phyloP scores from a whole-genome alignment of 1,140 invertebrate species.

The Harpegnathos saltator region DNA sequence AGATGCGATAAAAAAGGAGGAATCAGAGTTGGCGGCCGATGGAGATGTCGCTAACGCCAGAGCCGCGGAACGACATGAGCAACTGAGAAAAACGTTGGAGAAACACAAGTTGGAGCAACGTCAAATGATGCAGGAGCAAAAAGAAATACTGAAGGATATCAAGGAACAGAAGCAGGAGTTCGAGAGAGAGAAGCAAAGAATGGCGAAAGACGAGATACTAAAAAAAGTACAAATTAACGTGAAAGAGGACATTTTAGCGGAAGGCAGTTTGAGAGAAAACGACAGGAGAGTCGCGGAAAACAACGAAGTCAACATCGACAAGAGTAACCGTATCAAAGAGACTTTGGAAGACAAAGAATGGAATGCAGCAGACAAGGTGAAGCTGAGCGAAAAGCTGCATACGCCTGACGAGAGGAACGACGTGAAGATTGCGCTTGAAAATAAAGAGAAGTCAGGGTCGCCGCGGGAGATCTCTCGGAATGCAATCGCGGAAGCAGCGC shows the following conservation, averaged over 20 bases:
- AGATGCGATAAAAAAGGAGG: constrained; percentile 85
- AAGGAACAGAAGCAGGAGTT: constrained; percentile 86
- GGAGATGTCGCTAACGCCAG: constrained; percentile 72
- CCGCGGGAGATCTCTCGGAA: constrained; percentile 22
- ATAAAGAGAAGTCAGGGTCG: not conserved
- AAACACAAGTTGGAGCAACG: constrained; percentile 87
- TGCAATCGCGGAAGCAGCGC: constrained; percentile 12
- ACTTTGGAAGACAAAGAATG: not conserved
- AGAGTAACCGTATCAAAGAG: constrained; percentile 28
- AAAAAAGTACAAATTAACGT: constrained; percentile 13
- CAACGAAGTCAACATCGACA: constrained; percentile 2
- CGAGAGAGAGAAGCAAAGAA: constrained; percentile 80
- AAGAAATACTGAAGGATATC: constrained; percentile 87
- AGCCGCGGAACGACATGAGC: constrained; percentile 81
- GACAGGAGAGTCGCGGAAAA: not conserved
- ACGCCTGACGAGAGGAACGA: constrained; percentile 4
- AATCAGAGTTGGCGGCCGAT: constrained; percentile 83
- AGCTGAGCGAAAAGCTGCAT: constrained; percentile 24
- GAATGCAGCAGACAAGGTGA: not conserved
- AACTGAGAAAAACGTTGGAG: constrained; percentile 87
- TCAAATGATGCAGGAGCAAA: constrained; percentile 87
- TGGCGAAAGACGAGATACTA: constrained; percentile 38
- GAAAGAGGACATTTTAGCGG: not conserved
- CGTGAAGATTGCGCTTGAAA: not conserved
- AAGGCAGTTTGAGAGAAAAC: not conserved